Evolutionary conservation across 2,797 vertebrate species (phyloP), one percentile per base, ranked within the genome.

Genomic region (Sebastes steindachneri): DNA sequence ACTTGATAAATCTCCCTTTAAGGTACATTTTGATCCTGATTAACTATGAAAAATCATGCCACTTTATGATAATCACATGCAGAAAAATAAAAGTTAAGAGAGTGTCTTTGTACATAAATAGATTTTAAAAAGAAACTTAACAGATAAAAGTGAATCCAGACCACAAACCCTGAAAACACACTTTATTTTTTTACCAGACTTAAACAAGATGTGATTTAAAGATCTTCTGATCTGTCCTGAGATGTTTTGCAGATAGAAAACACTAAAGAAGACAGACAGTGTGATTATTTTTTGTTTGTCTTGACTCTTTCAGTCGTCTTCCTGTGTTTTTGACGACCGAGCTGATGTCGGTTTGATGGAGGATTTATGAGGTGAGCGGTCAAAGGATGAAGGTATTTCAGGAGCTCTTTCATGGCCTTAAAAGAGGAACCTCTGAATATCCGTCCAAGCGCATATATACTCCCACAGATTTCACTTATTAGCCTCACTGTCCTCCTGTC

Each of bases 301-400:
- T 48, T 17, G 5, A 3, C 7, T 58, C 2, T 23, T 14, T 11
- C 54, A 69, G 72, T 14, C 3, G 3, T 41, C 45, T 19, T 17
- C 54, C 45, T 23, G 23, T 19, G 33, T 5, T 33, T 3, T 0
- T 8, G 7, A 9, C 10, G 19, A 48, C 33, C 4, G 26, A 33
- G 11, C 69, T 4, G 45, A 9, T 29, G 3, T 54, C 66, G 53
- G 3, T 12, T 37, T 7, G 19, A 31, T 15, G 9, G 26, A 54
- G 25, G 64, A 89, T 91, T 88, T 89, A 92, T 3, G 69, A 82
- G 41, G 31, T 0, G 9, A 45, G 45, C 9, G 25, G 86, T 87
- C 80, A 89, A 77, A 86, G 77, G 72, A 89, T 72, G 74, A 66
- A 80, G 60, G 84, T 91, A 91, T 93, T 93, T 90, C 76, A 80